Evolutionary conservation across 1,140 invertebrate species (phyloP).

Genomic region (Bombus polaris): DNA sequence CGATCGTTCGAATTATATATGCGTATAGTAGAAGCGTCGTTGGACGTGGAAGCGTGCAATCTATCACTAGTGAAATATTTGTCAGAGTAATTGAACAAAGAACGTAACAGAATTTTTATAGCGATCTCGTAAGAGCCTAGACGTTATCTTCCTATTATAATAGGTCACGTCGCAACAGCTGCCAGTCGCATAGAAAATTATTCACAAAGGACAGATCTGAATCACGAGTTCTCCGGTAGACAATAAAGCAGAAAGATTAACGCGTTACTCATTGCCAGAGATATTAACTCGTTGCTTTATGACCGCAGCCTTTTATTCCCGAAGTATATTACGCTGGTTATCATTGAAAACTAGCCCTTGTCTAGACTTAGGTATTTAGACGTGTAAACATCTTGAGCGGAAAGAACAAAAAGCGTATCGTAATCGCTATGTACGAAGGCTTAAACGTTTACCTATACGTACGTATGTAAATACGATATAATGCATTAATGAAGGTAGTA

Average conservation of each 20-base stretch:
- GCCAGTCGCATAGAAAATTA: slow-evolving; percentile 32
- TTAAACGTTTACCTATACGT: no score
- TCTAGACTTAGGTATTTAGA: neutral
- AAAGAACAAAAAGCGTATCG: neutral
- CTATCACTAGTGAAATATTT: slow-evolving; percentile 2
- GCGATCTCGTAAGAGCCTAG: neutral
- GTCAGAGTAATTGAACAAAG: neutral
- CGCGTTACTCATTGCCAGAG: slow-evolving; percentile 25
- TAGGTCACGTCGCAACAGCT: slow-evolving; percentile 6
- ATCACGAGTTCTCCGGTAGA: slow-evolving; percentile 21
- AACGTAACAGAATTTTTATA: neutral
- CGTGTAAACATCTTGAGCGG: neutral
- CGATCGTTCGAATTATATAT: neutral
- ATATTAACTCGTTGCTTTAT: slow-evolving; percentile 44
- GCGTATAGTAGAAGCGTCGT: no score
- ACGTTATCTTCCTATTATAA: slow-evolving; percentile 21
- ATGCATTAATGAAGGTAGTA: no score
- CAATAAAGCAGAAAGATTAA: slow-evolving; percentile 45
- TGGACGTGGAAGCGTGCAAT: neutral
- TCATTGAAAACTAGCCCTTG: slow-evolving; percentile 17
- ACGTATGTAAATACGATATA: no score
- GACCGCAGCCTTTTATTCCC: slow-evolving; percentile 39
- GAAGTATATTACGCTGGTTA: slow-evolving; percentile 7
- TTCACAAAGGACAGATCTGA: slow-evolving; percentile 41
- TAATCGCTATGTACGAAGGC: neutral